A percentile compares a stretch with the other conserved stretches of the same genome.
These are phyloP conservation scores for Eupeodes corollae DNA, from an alignment of 1,140 invertebrate genomes.

Conservation along the genomic window DNA sequence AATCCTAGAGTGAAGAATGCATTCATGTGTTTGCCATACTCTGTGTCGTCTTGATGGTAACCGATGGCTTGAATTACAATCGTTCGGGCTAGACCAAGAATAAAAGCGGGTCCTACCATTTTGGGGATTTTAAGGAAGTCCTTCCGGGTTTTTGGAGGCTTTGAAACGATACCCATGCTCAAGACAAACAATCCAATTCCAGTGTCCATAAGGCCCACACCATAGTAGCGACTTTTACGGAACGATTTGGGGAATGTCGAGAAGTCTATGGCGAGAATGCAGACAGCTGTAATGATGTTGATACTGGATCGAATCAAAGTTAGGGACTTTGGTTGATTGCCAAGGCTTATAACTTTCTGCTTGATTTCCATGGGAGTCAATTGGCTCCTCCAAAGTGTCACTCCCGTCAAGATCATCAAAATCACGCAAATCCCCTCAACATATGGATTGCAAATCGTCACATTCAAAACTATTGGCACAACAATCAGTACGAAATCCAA, in stretches of 20 bases:
- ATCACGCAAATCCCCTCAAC: constrained; percentile 2
- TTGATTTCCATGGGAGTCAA: no score
- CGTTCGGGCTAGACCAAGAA: constrained; percentile 60
- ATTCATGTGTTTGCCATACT: constrained; percentile 96
- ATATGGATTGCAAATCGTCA: constrained; percentile 38
- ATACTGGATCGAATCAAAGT: constrained; percentile 50
- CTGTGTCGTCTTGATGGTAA: constrained; percentile 78
- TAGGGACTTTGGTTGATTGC: constrained; percentile 16
- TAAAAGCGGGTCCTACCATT: constrained; percentile 44
- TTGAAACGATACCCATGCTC: constrained; percentile 67
- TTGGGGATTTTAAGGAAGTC: constrained; percentile 29
- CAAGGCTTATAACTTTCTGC: constrained; percentile 2
- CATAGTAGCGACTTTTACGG: constrained; percentile 77
- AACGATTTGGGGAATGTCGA: constrained; percentile 68
- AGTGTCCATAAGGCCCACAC: constrained; percentile 87
- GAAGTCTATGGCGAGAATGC: constrained; percentile 91
- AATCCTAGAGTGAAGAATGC: constrained; percentile 87
- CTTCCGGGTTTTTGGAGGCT: constrained; percentile 22
- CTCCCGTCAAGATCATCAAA: no score
- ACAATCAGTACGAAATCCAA: constrained; percentile 43
- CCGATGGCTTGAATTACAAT: constrained; percentile 51
- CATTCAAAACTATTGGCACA: constrained; percentile 40
- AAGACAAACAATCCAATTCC: constrained; percentile 85
- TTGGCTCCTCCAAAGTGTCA: no score
- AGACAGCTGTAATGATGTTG: constrained; percentile 64